These are phyloP conservation scores for Drosophila sucinea DNA, from an alignment of 1,140 invertebrate genomes.

Conservation along the genomic window DNA sequence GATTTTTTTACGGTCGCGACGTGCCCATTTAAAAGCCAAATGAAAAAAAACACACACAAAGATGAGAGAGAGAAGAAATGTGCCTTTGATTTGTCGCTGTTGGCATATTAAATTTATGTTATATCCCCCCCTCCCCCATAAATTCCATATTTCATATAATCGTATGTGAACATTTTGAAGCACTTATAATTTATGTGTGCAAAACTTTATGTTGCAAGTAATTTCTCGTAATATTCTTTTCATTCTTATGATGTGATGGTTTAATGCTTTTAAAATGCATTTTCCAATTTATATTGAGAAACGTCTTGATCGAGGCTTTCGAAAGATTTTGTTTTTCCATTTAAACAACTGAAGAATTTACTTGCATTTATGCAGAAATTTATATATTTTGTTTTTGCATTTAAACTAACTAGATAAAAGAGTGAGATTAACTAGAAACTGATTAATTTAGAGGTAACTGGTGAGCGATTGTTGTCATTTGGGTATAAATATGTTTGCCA, in stretches of 20 bases:
- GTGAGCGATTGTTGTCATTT: too few species aligned
- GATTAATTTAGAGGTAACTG: too few species aligned
- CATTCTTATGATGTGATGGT: neutral
- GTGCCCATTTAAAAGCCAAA: slow-evolving; percentile 68
- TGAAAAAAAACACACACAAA: neutral
- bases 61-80: slow-evolving; percentile 3
- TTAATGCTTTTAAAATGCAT: neutral
- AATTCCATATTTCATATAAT: neutral
- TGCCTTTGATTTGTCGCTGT: slow-evolving; percentile 67
- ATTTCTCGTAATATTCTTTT: slow-evolving; percentile 62
- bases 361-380: too few species aligned
- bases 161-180: slow-evolving; percentile 61
- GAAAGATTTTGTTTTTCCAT: neutral
- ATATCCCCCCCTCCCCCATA: neutral
- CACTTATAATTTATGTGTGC: slow-evolving; percentile 74
- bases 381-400: too few species aligned
- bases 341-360: neutral
- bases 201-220: slow-evolving; percentile 70
- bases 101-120: slow-evolving; percentile 75
- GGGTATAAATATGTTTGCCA: too few species aligned
- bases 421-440: too few species aligned
- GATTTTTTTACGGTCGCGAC: slow-evolving; percentile 75
- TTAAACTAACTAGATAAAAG: too few species aligned
- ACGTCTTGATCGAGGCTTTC: neutral
- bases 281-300: neutral